These are phyloP conservation scores for Chrysoperla carnea DNA, from an alignment of 1,140 invertebrate species.

Conservation along the genomic window DNA sequence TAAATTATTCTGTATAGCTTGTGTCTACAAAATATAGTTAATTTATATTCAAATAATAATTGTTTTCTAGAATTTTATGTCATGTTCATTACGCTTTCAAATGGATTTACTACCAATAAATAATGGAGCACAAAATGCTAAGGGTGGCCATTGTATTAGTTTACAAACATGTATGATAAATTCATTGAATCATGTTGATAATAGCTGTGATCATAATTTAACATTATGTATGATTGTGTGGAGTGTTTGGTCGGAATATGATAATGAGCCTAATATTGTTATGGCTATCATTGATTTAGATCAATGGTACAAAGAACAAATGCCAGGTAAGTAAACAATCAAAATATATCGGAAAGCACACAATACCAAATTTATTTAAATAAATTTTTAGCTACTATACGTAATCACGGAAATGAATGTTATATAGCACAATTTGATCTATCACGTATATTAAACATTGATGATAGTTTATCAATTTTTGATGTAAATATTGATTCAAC, in stretches of 20 bases:
- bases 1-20: too few relatives aligned
- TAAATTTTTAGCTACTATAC: too few relatives aligned
- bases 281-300: constrained; percentile 74
- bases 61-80: constrained; percentile 15
- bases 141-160: neutral
- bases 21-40: neutral
- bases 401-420: too few relatives aligned
- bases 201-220: constrained; percentile 18
- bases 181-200: constrained; percentile 6
- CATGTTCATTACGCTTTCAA: constrained; percentile 17
- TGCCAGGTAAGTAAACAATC: constrained; percentile 38
- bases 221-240: constrained; percentile 22
- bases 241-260: constrained; percentile 14
- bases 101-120: constrained; percentile 9
- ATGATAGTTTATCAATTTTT: constrained; percentile 6
- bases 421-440: too few relatives aligned
- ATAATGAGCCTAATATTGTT: constrained; percentile 14
- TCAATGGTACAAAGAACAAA: constrained; percentile 90
- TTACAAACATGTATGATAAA: constrained; percentile 10
- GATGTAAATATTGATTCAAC: constrained; percentile 22
- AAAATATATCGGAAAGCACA: too few relatives aligned
- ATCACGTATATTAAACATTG: too few relatives aligned
- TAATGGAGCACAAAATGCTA: neutral
- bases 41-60: neutral
- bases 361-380: too few relatives aligned